Percentiles rank a stretch among this genome's conserved stretches.
Conservation (phyloP, 2,797 vertebrate genomes). For the Rhynchonycteris naso region DNA sequence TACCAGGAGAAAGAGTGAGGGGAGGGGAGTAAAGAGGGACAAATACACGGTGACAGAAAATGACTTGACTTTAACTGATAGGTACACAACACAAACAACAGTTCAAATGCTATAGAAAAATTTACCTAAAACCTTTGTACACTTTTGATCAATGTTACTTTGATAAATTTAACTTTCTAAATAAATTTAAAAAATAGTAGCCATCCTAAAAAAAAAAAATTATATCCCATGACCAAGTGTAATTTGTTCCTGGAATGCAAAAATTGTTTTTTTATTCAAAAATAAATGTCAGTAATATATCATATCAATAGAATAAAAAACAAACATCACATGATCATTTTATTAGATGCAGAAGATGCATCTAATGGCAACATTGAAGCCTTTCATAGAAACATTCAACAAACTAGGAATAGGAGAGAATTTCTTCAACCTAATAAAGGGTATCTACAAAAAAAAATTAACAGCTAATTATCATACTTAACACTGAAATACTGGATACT, state of each 20-base stretch:
- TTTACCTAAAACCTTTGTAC: too few relatives aligned
- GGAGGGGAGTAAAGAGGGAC: too few relatives aligned
- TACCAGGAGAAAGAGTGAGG: too few relatives aligned
- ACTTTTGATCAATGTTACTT: too few relatives aligned
- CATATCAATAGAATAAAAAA: neutral
- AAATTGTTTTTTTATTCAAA: neutral
- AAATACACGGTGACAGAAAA: too few relatives aligned
- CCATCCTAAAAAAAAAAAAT: neutral
- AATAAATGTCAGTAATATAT: neutral
- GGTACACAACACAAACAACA: too few relatives aligned
- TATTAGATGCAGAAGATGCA: neutral
- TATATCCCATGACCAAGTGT: neutral
- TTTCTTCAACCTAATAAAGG: neutral
- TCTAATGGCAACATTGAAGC: neutral
- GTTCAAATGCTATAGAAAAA: too few relatives aligned
- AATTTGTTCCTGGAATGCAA: slow-evolving; percentile 19
- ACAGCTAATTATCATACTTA: neutral
- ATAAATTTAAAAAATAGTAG: too few relatives aligned
- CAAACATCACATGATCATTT: neutral
- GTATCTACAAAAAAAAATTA: neutral
- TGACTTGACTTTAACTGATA: too few relatives aligned
- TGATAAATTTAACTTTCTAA: too few relatives aligned
- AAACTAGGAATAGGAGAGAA: neutral
- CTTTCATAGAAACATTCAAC: neutral
- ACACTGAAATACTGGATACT: neutral